Conservation (phyloP, 2,797 vertebrate genomes). For the Sebastes itinus region DNA sequence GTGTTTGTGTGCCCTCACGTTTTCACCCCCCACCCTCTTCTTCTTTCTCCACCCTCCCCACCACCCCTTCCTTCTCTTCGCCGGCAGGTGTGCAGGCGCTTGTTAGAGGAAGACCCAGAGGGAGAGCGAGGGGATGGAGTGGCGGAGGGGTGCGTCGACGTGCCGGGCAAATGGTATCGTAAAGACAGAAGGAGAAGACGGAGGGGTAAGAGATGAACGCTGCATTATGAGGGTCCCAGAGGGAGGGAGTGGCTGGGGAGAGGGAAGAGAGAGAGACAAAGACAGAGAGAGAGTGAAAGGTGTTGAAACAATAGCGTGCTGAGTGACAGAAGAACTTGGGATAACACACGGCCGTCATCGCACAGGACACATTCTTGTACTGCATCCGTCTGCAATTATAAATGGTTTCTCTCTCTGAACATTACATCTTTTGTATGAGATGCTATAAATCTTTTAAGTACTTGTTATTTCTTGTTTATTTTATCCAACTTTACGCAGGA, state of each 20-base stretch:
- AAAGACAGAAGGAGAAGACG: slow-evolving; percentile 3
- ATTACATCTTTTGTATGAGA: not conserved
- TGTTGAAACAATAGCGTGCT: not conserved
- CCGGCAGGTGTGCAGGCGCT: slow-evolving; percentile 61
- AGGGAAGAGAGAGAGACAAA: not conserved
- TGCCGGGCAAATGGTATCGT: slow-evolving; percentile 23
- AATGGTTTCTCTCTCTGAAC: not conserved
- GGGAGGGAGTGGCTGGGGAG: slow-evolving; percentile 21
- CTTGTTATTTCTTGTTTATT: not conserved
- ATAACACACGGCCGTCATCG: not conserved
- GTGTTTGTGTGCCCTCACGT: slow-evolving; percentile 63
- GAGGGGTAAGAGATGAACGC: slow-evolving; percentile 39
- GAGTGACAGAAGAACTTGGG: not conserved
- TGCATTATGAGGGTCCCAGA: slow-evolving; percentile 38
- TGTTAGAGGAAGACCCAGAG: slow-evolving; percentile 69
- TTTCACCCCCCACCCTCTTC: slow-evolving; percentile 29
- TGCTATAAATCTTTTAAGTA: not conserved
- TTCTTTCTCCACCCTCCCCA: not conserved
- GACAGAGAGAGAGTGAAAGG: not conserved
- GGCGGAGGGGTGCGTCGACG: not conserved
- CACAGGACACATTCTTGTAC: not conserved
- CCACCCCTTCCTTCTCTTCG: not conserved
- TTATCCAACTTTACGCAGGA: not conserved
- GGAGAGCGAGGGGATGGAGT: slow-evolving; percentile 6
- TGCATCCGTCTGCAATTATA: not conserved